phyloP scores from a whole-genome alignment of 2,797 vertebrate genomes.

The Chiroxiphia lanceolata region DNA sequence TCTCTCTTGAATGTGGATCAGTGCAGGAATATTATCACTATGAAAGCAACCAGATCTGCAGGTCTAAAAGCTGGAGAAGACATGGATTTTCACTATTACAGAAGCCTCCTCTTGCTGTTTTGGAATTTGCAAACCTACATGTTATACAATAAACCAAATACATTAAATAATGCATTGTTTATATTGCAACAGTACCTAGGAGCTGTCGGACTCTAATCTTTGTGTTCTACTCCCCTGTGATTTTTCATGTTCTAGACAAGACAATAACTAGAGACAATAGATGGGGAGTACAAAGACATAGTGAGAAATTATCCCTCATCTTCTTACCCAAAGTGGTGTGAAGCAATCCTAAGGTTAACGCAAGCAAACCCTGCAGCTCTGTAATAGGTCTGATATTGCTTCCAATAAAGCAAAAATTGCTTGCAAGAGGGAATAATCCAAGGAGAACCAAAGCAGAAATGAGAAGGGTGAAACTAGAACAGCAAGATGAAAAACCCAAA shows the following conservation, averaged over 20 bases:
- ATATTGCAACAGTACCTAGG: not conserved
- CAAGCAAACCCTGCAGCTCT: not conserved
- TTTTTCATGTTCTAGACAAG: not conserved
- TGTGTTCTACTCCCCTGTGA: not conserved
- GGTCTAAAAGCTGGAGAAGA: not conserved
- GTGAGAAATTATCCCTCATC: not conserved
- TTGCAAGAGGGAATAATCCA: not conserved
- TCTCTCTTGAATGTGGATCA: not conserved
- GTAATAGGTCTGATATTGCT: not conserved
- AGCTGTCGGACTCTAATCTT: not conserved
- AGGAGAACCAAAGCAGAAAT: not conserved
- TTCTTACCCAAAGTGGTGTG: not conserved
- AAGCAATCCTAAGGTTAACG: not conserved
- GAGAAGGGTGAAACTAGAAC: not conserved
- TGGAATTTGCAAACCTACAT: not conserved
- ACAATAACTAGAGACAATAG: not conserved
- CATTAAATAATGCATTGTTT: not conserved
- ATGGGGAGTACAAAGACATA: not conserved
- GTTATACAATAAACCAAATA: not conserved
- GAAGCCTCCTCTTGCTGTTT: not conserved
- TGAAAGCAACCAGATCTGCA: not conserved
- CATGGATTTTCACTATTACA: not conserved
- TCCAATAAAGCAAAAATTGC: constrained; percentile 34
- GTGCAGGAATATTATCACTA: fast-evolving
- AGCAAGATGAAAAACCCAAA: not conserved